Evolutionary conservation across 2,888 invertebrate species (phyloP).

Genomic region (Gastrophysa polygoni): DNA sequence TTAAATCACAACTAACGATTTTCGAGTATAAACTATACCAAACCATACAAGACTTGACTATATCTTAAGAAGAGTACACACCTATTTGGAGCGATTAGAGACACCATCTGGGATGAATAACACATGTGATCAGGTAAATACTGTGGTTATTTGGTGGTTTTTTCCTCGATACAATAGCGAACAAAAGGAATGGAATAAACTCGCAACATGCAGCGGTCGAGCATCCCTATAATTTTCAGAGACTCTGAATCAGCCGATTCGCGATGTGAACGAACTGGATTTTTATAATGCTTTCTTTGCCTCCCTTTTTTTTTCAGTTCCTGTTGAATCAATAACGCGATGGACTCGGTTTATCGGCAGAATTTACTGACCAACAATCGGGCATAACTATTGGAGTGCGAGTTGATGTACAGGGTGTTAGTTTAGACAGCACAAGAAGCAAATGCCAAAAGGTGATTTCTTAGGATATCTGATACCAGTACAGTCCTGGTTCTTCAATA

Average conservation of each 20-base stretch:
- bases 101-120: constrained; percentile 9
- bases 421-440: too few relatives aligned
- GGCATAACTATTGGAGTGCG: neutral
- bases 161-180: neutral
- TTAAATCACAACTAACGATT: too few relatives aligned
- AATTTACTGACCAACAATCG: neutral
- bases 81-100: too few relatives aligned
- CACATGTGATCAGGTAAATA: constrained; percentile 1
- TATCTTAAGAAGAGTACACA: too few relatives aligned
- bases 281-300: neutral
- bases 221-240: constrained; percentile 4
- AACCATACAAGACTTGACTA: too few relatives aligned
- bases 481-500: too few relatives aligned
- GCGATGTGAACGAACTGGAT: constrained; percentile 8
- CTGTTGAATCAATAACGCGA: neutral
- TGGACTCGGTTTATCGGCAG: neutral
- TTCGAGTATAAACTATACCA: too few relatives aligned
- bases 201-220: neutral
- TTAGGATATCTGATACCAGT: too few relatives aligned
- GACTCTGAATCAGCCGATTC: too few relatives aligned
- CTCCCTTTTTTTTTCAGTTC: neutral
- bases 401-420: too few relatives aligned
- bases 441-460: too few relatives aligned
- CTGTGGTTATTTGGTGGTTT: neutral
- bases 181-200: constrained; percentile 1